Percentiles rank a stretch among this genome's conserved stretches.
These are phyloP conservation scores for Invenusta paracnida DNA, from an alignment of 2,888 invertebrate genomes.

Conservation along the genomic window DNA sequence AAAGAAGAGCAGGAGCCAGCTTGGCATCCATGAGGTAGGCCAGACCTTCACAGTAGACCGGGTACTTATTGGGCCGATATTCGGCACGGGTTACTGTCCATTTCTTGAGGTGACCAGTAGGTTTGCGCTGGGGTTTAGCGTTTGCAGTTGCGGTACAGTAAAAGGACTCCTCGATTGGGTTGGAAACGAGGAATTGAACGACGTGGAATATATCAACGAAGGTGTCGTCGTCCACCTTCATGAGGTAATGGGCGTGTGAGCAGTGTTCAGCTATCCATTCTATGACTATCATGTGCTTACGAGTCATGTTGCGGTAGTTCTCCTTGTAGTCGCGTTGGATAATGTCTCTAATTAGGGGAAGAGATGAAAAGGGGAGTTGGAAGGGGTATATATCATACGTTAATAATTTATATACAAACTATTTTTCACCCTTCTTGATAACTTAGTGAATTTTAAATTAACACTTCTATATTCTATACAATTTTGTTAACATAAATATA, in stretches of 20 bases:
- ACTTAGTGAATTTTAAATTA: too few species aligned
- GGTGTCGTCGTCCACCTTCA: conserved; percentile 42
- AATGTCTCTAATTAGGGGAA: conserved; percentile 36
- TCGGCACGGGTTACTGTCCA: conserved; percentile 41
- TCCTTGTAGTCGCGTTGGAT: conserved; percentile 40
- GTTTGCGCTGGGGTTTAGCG: conserved; percentile 20
- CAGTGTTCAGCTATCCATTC: conserved; percentile 41
- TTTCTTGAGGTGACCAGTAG: conserved; percentile 28
- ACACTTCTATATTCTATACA: too few species aligned
- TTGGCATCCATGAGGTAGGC: conserved; percentile 35
- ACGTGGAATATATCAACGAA: conserved; percentile 43
- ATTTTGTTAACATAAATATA: too few species aligned
- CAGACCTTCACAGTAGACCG: conserved; percentile 42
- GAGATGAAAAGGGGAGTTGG: too few species aligned
- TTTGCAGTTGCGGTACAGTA: conserved; percentile 21
- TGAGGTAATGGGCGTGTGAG: conserved; percentile 37
- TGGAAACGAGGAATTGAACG: not conserved
- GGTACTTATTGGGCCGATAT: conserved; percentile 30
- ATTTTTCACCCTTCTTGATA: too few species aligned
- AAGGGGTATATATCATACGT: too few species aligned
- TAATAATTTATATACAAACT: too few species aligned
- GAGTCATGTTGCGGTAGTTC: conserved; percentile 41
- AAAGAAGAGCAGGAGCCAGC: not conserved
- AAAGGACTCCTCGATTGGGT: not conserved
- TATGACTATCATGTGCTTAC: conserved; percentile 39